These are phyloP conservation scores for Macrosiphum euphorbiae DNA, from an alignment of 2,888 invertebrate genomes.

Conservation along the genomic window DNA sequence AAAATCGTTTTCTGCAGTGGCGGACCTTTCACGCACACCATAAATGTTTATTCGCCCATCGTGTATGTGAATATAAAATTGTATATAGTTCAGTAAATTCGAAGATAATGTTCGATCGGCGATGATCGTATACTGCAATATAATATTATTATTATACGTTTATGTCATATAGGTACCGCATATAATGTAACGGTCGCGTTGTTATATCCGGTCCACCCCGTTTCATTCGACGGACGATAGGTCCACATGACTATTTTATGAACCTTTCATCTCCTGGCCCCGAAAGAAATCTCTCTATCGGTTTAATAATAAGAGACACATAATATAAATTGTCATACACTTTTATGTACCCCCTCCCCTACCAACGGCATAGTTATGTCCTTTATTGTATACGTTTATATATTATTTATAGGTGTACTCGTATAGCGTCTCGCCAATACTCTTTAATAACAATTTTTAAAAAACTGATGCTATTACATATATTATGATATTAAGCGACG, in stretches of 20 bases:
- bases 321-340: conserved; percentile 8
- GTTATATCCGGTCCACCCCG: conserved; percentile 21
- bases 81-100: conserved; percentile 13
- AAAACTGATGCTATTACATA: too few relatives aligned
- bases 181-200: neutral
- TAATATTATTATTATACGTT: too few relatives aligned
- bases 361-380: neutral
- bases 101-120: neutral
- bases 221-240: neutral
- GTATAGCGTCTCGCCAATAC: neutral
- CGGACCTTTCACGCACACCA: neutral
- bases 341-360: neutral
- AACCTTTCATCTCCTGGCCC: neutral
- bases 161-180: too few relatives aligned
- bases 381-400: neutral
- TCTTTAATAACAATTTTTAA: neutral
- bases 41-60: conserved; percentile 52
- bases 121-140: conserved; percentile 5
- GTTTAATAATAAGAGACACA: neutral
- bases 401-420: neutral
- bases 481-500: neutral
- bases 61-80: neutral
- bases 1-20: conserved; percentile 18
- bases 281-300: neutral
- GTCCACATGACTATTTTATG: conserved; percentile 48